phyloP scores from a whole-genome alignment of 2,888 invertebrate species.

The Pteria penguin region DNA sequence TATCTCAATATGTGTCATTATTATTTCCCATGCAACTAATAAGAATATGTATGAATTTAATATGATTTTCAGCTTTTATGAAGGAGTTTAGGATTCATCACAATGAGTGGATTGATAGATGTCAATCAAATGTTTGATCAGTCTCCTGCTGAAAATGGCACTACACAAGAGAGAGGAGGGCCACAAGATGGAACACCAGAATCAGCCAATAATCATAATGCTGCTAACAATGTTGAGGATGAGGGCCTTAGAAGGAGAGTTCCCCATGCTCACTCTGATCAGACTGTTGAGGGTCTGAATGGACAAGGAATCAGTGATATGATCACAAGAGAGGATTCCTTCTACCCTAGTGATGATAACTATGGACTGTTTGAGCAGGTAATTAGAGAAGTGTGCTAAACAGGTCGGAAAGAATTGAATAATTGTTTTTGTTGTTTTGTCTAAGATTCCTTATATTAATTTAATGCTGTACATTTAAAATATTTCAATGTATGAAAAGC shows the following conservation, averaged over 20 bases:
- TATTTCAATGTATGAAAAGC: too few relatives aligned
- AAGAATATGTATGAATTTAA: too few relatives aligned
- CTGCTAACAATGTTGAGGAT: slow-evolving; percentile 15
- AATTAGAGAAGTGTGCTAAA: neutral
- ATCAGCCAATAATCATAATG: neutral
- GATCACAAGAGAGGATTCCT: slow-evolving; percentile 53
- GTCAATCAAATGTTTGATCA: neutral
- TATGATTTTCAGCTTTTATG: too few relatives aligned
- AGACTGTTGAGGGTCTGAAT: neutral
- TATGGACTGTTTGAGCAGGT: slow-evolving; percentile 67
- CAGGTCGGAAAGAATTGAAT: too few relatives aligned
- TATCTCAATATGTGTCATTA: too few relatives aligned
- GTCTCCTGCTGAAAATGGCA: neutral
- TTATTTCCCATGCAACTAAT: too few relatives aligned
- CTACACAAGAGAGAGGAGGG: neutral
- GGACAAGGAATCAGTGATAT: neutral
- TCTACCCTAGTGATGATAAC: slow-evolving; percentile 64
- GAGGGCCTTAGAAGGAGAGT: slow-evolving; percentile 3
- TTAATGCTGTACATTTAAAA: slow-evolving; percentile 1
- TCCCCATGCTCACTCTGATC: too few relatives aligned
- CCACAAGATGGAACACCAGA: neutral
- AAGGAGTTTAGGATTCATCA: too few relatives aligned
- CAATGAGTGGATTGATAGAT: neutral
- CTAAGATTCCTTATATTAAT: neutral
- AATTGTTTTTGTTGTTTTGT: neutral